A percentile compares a stretch with the other conserved stretches of the same genome.
phyloP scores from a whole-genome alignment of 2,888 invertebrate genomes.

The Hedychridium roseum region DNA sequence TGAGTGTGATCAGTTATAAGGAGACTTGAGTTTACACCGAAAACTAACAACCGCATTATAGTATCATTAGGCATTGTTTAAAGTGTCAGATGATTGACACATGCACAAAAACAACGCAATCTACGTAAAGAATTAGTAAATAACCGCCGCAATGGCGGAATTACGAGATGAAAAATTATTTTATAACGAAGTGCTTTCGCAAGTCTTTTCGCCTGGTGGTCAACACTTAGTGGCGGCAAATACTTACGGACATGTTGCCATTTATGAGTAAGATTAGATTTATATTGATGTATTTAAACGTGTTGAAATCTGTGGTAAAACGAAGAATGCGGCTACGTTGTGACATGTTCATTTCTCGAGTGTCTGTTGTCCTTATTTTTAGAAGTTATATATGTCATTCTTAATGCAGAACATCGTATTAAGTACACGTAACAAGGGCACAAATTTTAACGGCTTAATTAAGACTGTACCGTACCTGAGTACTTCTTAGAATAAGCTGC shows the following conservation, averaged over 20 bases:
- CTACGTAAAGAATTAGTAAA: too few species aligned
- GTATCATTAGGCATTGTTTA: too few species aligned
- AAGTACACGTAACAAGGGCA: too few species aligned
- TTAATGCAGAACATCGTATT: background rate
- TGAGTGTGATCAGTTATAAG: too few species aligned
- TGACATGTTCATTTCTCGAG: slow-evolving; percentile 2
- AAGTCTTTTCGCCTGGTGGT: slow-evolving; percentile 85
- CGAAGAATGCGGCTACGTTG: slow-evolving; percentile 1
- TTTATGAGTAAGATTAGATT: slow-evolving; percentile 78
- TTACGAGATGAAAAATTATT: slow-evolving; percentile 66
- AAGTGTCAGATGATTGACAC: too few species aligned
- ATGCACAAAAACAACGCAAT: too few species aligned
- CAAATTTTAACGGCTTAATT: too few species aligned
- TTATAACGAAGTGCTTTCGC: slow-evolving; percentile 84
- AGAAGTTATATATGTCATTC: slow-evolving; percentile 13
- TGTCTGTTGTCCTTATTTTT: slow-evolving; percentile 2
- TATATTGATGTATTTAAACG: slow-evolving; percentile 5
- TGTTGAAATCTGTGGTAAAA: background rate
- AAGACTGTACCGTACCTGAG: too few species aligned
- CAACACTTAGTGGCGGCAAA: slow-evolving; percentile 84
- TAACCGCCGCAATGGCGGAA: too few species aligned
- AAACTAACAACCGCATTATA: too few species aligned
- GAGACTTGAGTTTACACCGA: too few species aligned
- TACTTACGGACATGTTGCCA: slow-evolving; percentile 83
- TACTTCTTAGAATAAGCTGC: too few species aligned